Percentiles rank a stretch among this genome's conserved stretches.
Conservation (phyloP, 1,140 invertebrate genomes). For the Hypothenemus hampei region DNA sequence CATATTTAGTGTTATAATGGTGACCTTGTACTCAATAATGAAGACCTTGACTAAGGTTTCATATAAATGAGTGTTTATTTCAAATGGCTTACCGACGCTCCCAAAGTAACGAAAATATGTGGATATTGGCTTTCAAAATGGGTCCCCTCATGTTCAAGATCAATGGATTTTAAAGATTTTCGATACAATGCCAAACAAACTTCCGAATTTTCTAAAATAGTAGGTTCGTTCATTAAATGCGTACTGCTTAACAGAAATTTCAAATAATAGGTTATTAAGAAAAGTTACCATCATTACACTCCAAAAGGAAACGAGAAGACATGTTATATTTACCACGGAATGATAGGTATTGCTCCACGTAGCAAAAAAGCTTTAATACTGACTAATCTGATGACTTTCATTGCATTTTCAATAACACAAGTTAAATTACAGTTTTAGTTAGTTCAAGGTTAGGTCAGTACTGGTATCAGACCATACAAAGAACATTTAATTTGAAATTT, state of each 20-base stretch:
- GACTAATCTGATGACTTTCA: slow-evolving; percentile 35
- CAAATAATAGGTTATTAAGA: too few relatives aligned
- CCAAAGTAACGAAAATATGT: slow-evolving; percentile 78
- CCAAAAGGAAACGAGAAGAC: slow-evolving; percentile 12
- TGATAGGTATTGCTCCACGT: slow-evolving; percentile 18
- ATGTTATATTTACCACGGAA: slow-evolving; percentile 5
- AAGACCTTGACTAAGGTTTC: neutral
- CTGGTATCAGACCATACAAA: neutral
- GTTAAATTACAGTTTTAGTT: slow-evolving; percentile 22
- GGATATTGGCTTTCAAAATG: slow-evolving; percentile 62
- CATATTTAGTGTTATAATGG: neutral
- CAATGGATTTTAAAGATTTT: slow-evolving; percentile 57
- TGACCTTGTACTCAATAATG: neutral
- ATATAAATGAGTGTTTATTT: too few relatives aligned
- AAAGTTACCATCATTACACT: slow-evolving; percentile 15
- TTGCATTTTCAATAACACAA: slow-evolving; percentile 33
- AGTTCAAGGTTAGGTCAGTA: slow-evolving; percentile 25
- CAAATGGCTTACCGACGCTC: slow-evolving; percentile 72
- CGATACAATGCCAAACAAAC: slow-evolving; percentile 59
- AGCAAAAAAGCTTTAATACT: slow-evolving; percentile 18
- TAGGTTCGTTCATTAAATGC: too few relatives aligned
- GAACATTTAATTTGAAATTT: slow-evolving; percentile 22
- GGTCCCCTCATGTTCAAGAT: slow-evolving; percentile 60
- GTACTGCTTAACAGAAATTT: too few relatives aligned
- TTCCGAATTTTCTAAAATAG: slow-evolving; percentile 40